These are phyloP conservation scores for Nanger granti DNA, from an alignment of 2,113 vertebrate species.

Conservation along the genomic window DNA sequence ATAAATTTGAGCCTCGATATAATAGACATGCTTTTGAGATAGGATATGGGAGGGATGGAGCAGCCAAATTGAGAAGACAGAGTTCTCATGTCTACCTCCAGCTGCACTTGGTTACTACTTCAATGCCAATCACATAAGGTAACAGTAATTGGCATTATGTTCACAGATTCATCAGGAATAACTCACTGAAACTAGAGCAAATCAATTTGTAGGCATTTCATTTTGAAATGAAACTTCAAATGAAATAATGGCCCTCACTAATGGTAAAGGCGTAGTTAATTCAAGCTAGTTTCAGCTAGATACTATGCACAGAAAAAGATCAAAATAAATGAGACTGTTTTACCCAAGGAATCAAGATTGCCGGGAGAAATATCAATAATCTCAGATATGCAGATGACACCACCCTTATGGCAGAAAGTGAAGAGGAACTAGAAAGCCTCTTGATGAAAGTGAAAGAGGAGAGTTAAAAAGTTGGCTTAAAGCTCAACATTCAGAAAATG, in stretches of 20 bases:
- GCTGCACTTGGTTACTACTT: background rate
- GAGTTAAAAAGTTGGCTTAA: too few relatives aligned
- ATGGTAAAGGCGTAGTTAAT: slow-evolving; percentile 24
- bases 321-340: background rate
- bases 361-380: too few relatives aligned
- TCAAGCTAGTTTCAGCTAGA: slow-evolving; percentile 12
- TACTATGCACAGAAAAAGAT: background rate
- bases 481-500: too few relatives aligned
- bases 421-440: too few relatives aligned
- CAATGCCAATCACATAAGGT: background rate
- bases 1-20: background rate
- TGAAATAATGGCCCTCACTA: background rate
- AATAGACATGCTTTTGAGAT: background rate
- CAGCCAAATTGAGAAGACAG: background rate
- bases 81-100: accelerated
- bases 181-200: background rate
- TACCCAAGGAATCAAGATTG: background rate
- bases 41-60: background rate
- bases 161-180: background rate
- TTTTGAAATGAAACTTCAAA: slow-evolving; percentile 38
- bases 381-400: too few relatives aligned
- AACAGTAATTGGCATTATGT: background rate
- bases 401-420: too few relatives aligned
- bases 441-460: too few relatives aligned
- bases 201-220: slow-evolving; percentile 20